A percentile compares a stretch with the other conserved stretches of the same genome.
These are phyloP conservation scores for Myotis daubentonii DNA, from an alignment of 2,797 vertebrate species.

Conservation along the genomic window DNA sequence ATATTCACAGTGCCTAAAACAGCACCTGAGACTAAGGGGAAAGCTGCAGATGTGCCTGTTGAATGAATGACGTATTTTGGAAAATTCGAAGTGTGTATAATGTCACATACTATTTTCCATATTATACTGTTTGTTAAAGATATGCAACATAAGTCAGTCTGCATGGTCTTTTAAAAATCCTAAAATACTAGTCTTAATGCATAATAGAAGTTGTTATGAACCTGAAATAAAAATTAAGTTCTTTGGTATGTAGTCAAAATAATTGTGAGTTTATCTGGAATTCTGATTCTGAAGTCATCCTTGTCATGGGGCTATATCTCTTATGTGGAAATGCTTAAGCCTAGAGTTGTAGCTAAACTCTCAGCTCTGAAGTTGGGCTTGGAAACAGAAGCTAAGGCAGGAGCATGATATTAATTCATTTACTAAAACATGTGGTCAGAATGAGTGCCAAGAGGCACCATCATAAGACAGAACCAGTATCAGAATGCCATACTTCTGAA, in stretches of 20 bases:
- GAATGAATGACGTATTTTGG: not conserved
- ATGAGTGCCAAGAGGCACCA: not conserved
- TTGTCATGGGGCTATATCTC: not conserved
- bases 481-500: not conserved
- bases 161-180: not conserved
- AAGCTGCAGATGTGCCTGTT: not conserved
- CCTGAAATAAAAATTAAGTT: not conserved
- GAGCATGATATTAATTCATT: not conserved
- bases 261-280: not conserved
- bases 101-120: not conserved
- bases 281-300: not conserved
- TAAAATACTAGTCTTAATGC: not conserved
- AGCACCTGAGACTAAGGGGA: not conserved
- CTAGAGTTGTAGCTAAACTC: not conserved
- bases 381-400: not conserved
- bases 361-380: not conserved
- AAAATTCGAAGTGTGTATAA: not conserved
- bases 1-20: not conserved
- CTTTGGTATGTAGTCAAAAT: not conserved
- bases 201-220: not conserved
- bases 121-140: constrained; percentile 66
- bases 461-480: not conserved
- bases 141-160: not conserved
- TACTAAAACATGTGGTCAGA: not conserved
- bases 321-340: not conserved